These are phyloP conservation scores for Delichon dasypus DNA, from an alignment of 2,797 vertebrate genomes.

Conservation along the genomic window DNA sequence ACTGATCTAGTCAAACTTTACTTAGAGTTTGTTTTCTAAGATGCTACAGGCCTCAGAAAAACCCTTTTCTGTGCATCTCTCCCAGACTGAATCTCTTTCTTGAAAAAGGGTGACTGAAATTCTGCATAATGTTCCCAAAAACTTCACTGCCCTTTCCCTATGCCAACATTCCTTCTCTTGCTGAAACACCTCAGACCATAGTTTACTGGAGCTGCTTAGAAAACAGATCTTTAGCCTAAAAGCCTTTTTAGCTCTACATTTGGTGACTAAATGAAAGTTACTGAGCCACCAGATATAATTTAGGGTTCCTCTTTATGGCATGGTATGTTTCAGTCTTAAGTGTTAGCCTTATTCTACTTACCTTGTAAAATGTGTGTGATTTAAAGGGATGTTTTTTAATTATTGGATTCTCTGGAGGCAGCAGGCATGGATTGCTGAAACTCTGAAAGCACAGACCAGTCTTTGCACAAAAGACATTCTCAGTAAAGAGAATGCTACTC, in stretches of 20 bases:
- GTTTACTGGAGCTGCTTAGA: neutral
- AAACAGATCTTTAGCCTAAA: neutral
- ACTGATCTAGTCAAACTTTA: neutral
- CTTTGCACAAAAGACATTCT: constrained; percentile 16
- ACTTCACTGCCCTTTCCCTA: neutral
- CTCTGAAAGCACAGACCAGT: neutral
- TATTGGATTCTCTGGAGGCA: neutral
- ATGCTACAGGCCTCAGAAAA: neutral
- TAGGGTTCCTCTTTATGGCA: neutral
- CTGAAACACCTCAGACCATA: neutral
- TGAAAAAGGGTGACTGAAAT: neutral
- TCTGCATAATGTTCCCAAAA: neutral
- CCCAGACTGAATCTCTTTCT: neutral
- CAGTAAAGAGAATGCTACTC: constrained; percentile 8
- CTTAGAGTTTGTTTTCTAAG: neutral
- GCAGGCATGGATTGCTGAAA: neutral
- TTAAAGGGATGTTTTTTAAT: neutral
- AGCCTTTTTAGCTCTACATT: neutral
- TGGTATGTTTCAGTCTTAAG: neutral
- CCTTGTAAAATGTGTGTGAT: neutral
- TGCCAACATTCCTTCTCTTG: neutral
- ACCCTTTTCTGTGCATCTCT: neutral
- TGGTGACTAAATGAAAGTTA: neutral
- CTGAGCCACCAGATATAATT: neutral
- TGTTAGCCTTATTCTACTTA: neutral